Evolutionary conservation across 1,140 invertebrate species (phyloP).

Genomic region (Diorhabda carinulata): DNA sequence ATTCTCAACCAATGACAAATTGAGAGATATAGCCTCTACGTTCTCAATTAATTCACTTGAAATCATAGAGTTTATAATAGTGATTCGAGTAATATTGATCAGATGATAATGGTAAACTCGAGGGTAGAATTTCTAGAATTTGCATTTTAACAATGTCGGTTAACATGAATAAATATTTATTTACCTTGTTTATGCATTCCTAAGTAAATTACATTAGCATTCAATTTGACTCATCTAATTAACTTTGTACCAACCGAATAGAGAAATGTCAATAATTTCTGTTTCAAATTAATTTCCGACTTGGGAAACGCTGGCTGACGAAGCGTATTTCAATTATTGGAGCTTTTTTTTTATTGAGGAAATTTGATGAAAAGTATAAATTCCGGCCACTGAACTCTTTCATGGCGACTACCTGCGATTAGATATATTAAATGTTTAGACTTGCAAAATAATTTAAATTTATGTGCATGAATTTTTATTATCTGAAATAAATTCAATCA

Average conservation of each 20-base stretch:
- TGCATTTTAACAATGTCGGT: constrained; percentile 35
- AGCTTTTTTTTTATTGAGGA: neutral
- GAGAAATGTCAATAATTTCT: constrained; percentile 11
- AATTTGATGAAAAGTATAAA: neutral
- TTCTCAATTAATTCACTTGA: neutral
- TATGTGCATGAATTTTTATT: neutral
- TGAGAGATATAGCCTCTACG: neutral
- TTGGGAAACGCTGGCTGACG: constrained; percentile 4
- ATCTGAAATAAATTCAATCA: neutral
- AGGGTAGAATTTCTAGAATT: constrained; percentile 34
- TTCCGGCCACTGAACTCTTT: neutral
- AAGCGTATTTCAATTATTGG: constrained; percentile 2
- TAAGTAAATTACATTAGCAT: constrained; percentile 32
- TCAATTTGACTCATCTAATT: constrained; percentile 24
- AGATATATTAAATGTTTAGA: neutral
- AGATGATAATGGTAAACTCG: constrained; percentile 13
- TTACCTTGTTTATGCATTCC: constrained; percentile 35
- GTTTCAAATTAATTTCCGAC: constrained; percentile 19
- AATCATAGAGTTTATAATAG: constrained; percentile 3
- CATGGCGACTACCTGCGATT: neutral
- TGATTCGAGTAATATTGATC: constrained; percentile 8
- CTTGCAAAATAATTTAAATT: neutral
- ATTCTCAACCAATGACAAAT: too few relatives aligned
- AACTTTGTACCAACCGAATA: constrained; percentile 12
- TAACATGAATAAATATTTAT: constrained; percentile 37